Evolutionary conservation across 2,113 vertebrate genomes (phyloP).

Genomic region (Phodopus roborovskii): DNA sequence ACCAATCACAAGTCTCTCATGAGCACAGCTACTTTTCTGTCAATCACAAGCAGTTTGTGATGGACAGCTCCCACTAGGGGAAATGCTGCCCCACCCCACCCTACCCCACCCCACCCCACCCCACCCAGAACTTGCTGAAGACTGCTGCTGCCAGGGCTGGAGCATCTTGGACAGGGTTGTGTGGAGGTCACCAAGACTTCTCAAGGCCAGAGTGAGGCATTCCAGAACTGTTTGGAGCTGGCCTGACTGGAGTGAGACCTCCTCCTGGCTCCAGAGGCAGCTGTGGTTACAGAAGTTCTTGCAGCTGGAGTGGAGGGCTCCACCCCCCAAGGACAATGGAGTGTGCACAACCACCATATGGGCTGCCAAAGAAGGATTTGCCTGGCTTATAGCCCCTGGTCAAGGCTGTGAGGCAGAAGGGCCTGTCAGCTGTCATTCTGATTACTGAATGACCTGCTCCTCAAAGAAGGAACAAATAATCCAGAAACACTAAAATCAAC

Average conservation of each 20-base stretch:
- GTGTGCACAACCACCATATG: not conserved
- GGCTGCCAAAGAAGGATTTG: not conserved
- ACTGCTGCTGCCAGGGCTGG: not conserved
- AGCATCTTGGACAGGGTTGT: not conserved
- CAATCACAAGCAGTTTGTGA: not conserved
- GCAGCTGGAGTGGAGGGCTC: not conserved
- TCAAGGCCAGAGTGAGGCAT: not conserved
- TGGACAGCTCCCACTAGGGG: not conserved
- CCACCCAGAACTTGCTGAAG: not conserved
- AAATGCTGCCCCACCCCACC: not conserved
- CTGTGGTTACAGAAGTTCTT: not conserved
- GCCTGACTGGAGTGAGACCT: not conserved
- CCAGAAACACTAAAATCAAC: not conserved
- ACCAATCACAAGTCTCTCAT: not conserved
- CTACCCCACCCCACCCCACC: not conserved
- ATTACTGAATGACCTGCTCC: fast-evolving
- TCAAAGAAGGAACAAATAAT: not conserved
- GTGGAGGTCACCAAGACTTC: not conserved
- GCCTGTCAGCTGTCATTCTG: not conserved
- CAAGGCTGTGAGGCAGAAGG: not conserved
- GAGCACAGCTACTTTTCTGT: not conserved
- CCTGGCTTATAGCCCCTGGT: not conserved
- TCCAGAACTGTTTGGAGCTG: not conserved
- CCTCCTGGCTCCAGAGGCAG: not conserved
- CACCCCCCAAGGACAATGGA: not conserved